Percentiles rank a stretch among this genome's conserved stretches.
phyloP scores from a whole-genome alignment of 2,797 vertebrate genomes.

The Valencia hispanica region DNA sequence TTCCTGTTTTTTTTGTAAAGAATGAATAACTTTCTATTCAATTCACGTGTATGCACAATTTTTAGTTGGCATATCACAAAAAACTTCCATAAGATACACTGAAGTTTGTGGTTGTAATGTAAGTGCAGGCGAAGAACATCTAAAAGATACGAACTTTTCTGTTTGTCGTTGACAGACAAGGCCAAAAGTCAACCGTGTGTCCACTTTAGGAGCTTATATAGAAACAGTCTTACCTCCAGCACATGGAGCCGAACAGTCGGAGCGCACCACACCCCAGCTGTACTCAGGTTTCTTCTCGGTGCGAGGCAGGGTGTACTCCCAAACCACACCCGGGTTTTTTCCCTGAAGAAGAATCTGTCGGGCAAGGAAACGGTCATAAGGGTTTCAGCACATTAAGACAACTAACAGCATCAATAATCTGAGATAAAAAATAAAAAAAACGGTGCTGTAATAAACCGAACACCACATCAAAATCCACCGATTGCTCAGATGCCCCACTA shows the following conservation, averaged over 20 bases:
- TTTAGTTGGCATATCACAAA: too few relatives aligned
- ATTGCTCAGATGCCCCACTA: neutral
- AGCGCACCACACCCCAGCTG: conserved; percentile 88
- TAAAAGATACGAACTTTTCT: too few relatives aligned
- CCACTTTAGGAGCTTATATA: neutral
- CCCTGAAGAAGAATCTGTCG: conserved; percentile 92
- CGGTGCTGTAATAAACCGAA: too few relatives aligned
- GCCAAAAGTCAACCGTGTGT: neutral
- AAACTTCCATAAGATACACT: too few relatives aligned
- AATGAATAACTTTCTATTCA: too few relatives aligned
- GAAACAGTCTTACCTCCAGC: conserved; percentile 80
- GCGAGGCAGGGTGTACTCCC: conserved; percentile 92
- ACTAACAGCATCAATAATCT: neutral
- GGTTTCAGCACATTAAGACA: conserved; percentile 3
- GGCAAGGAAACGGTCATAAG: conserved; percentile 36
- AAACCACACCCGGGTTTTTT: conserved; percentile 91
- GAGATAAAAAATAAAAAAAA: too few relatives aligned
- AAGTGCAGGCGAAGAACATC: too few relatives aligned
- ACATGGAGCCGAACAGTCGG: conserved; percentile 90
- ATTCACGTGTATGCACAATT: too few relatives aligned
- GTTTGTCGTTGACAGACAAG: neutral
- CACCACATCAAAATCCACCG: neutral
- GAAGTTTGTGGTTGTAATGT: too few relatives aligned
- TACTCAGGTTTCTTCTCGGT: conserved; percentile 81
- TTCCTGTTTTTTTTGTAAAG: too few relatives aligned